A percentile compares a stretch with the other conserved stretches of the same genome.
Conservation (phyloP, 2,888 invertebrate genomes). For the Gymnoscelis rufifasciata region DNA sequence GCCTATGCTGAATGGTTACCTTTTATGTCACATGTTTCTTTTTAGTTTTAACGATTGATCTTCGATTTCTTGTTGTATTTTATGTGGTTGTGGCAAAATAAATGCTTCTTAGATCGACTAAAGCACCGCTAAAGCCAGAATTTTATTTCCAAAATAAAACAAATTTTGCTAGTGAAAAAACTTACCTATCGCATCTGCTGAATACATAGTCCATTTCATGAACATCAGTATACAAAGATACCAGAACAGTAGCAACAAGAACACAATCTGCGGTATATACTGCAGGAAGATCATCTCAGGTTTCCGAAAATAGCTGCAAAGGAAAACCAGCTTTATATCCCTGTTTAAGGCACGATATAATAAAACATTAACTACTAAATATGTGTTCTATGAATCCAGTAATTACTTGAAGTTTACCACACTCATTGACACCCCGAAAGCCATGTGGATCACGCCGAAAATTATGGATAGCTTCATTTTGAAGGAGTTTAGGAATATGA, state of each 20-base stretch:
- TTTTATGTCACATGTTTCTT: no score
- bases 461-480: constrained; percentile 88
- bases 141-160: no score
- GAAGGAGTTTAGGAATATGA: constrained; percentile 85
- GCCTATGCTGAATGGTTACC: no score
- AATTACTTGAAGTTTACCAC: constrained; percentile 80
- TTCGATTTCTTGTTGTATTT: no score
- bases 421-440: constrained; percentile 84
- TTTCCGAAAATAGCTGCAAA: constrained; percentile 70
- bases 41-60: no score
- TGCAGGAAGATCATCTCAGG: constrained; percentile 77
- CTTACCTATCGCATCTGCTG: constrained; percentile 57
- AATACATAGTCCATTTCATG: constrained; percentile 83
- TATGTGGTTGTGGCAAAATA: no score
- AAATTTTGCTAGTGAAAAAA: no score
- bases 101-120: no score
- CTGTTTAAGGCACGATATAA: constrained; percentile 19
- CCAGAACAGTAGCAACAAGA: constrained; percentile 83
- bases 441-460: constrained; percentile 86
- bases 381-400: constrained; percentile 75
- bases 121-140: no score
- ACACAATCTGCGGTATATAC: constrained; percentile 85
- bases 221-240: constrained; percentile 83
- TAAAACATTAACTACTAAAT: constrained; percentile 37
- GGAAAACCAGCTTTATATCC: constrained; percentile 12